Base-by-base conservation (phyloP, 2,888 invertebrate species). In the Caenorhabditis japonica region DNA sequence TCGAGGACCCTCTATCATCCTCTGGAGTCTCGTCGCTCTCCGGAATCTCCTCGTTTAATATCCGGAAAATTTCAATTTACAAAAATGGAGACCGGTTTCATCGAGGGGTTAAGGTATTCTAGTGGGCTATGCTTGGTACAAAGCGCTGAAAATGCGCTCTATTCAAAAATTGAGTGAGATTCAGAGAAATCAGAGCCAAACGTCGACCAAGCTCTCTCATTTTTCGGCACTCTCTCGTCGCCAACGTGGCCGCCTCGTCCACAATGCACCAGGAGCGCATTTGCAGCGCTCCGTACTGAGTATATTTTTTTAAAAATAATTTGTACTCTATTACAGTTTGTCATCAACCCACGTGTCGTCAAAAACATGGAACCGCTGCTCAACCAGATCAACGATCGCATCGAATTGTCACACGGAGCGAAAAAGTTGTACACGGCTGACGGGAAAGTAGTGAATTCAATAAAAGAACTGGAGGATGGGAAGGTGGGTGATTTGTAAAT, bases 1-100 rank as follows among this genome's bases (percentile, higher is more conserved):
- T 56, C 1, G 64, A 73, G n/a, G 74, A 74, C 25, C 58, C 60
- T 8, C 23, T 74, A n/a, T 75, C 75, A 2, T 75, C 75, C 3
- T 75, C 75, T 15, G 75, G 75, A 53, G 69, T 75, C 36, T 75
- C 75, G 7, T 68, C 75, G n/a, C 55, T 75, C 2, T 69, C 69
- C 19, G 75, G 75, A 17, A 62, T 68, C 10, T 59, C 64, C 13
- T 46, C 62, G 5, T 64, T 64, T 30, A 61, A 62, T 33, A 60
- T 69, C 10, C 44, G 69, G 4, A 75, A 75, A n/a, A 60, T 75
- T 44, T 59, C 49, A 1, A 60, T 75, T 27, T 75, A 46, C 34
- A 75, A 75, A 21, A 75, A 75, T 64, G 75, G 75, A 2, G 75
- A 75, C 55, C 44, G 59, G 4, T 75, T 49, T 52, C 75, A 75